A percentile compares a stretch with the other conserved stretches of the same genome.
Evolutionary conservation across 2,888 invertebrate genomes (phyloP).

Genomic region (Acanthosoma haemorrhoidale): DNA sequence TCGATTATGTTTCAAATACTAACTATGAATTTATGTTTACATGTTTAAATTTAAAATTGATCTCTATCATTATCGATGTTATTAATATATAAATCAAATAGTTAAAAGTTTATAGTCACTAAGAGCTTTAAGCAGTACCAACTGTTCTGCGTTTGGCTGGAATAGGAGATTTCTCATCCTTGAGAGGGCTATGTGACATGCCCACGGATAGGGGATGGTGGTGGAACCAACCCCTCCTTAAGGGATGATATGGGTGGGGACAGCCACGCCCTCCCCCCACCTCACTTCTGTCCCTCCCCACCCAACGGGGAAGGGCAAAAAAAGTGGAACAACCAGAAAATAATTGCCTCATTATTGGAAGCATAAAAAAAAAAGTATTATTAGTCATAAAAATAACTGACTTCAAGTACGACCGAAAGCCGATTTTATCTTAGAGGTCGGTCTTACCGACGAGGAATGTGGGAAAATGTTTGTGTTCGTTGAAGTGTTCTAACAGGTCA

Average conservation of each 20-base stretch:
- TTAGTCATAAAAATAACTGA: neutral
- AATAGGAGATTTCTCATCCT: too few relatives aligned
- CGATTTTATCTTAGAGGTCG: neutral
- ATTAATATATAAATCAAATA: too few relatives aligned
- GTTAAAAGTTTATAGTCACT: too few relatives aligned
- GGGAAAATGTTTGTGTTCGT: neutral
- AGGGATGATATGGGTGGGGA: slow-evolving; percentile 3
- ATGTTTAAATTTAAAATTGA: too few relatives aligned
- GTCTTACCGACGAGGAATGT: neutral
- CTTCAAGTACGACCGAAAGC: neutral
- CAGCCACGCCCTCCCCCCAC: neutral
- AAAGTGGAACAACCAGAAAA: neutral
- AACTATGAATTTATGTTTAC: too few relatives aligned
- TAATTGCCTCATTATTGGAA: slow-evolving; percentile 2
- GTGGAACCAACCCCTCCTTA: slow-evolving; percentile 1
- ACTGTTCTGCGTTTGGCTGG: too few relatives aligned
- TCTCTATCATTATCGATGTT: too few relatives aligned
- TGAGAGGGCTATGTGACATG: neutral
- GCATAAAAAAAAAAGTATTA: neutral
- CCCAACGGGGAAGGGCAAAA: too few relatives aligned
- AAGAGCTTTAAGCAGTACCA: too few relatives aligned
- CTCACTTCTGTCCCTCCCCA: too few relatives aligned
- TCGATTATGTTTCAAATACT: too few relatives aligned
- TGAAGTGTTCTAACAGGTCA: too few relatives aligned
- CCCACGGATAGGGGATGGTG: neutral